phyloP scores from a whole-genome alignment of 2,888 invertebrate genomes.

The Aphidoletes aphidimyza region DNA sequence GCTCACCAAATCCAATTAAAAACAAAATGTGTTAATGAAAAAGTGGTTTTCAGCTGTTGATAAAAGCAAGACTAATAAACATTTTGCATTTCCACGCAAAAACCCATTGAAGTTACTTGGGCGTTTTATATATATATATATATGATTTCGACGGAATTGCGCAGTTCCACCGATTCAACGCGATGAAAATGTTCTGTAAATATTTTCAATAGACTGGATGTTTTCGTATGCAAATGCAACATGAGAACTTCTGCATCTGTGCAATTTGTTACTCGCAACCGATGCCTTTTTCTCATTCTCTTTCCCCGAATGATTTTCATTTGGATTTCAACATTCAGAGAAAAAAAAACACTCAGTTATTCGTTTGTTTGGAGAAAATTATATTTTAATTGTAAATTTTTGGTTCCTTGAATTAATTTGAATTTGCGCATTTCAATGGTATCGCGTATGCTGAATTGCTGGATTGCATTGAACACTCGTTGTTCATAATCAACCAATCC shows the following conservation, averaged over 20 bases:
- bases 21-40: constrained; percentile 23
- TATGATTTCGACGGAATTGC: no score
- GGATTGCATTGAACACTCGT: neutral
- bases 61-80: constrained; percentile 21
- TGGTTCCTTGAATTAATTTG: constrained; percentile 30
- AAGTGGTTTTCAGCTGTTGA: neutral
- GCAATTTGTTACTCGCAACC: neutral
- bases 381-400: constrained; percentile 51
- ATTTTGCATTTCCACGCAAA: neutral
- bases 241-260: constrained; percentile 16
- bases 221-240: constrained; percentile 48
- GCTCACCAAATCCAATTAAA: neutral
- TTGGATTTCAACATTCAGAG: neutral
- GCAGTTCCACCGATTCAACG: no score
- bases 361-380: neutral
- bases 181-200: neutral
- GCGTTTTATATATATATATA: no score
- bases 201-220: neutral
- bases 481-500: neutral
- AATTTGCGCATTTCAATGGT: neutral
- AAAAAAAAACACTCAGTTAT: constrained; percentile 16
- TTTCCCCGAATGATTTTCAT: neutral
- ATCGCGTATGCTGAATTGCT: neutral
- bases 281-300: neutral
- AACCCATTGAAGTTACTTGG: no score